Base-by-base conservation (phyloP, 2,797 vertebrate genomes). In the Manis javanica region DNA sequence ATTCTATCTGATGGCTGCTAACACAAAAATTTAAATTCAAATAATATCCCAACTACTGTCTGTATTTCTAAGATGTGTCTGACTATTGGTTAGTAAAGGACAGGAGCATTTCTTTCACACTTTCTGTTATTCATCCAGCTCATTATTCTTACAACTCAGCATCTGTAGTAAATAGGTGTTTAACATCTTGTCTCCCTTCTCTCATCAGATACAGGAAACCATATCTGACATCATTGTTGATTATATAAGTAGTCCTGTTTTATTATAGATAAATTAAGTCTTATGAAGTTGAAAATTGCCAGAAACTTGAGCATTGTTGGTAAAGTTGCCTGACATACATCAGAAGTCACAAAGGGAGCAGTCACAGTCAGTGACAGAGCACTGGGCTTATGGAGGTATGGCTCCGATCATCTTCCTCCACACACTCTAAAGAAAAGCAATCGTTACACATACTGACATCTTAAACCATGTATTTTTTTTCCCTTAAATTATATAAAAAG, bases 401-500 rank as follows among this genome's bases (percentile, higher is more conserved):
- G 21, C 19, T 72, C 39, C 34, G 75, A 57, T 51, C 39, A 75
- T 46, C 11, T 24, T 42, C 39, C 71, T 46, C 11, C 24, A 42
- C 39, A 37, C 1, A 42, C 39, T 81, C 92, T 66, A 92, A 91
- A 94, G 68, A 29, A 95, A 95, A 96, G 49, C 15, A 91, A 77
- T 61, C 55, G 24, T 77, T 94, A 87, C 8, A 78, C 24, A 83
- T 19, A 24, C 3, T 71, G 53, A 96, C 39, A 87, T 84, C 61
- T 91, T 81, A 72, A 77, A 95, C 66, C 18, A 21, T 29, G 2
- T 23, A 18, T 71, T 7, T 64, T 87, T 53, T 64, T 53, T 68
- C 34, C 37, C 72, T 88, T 81, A 94, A 7, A 5, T 94, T 34
- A 79, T 94, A 69, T 93, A 95, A 89, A 83, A 98, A 91, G 61